Percentiles rank a stretch among this genome's conserved stretches.
These are phyloP conservation scores for Gymnopithys bicolor DNA, from an alignment of 2,797 vertebrate species.

Conservation along the genomic window DNA sequence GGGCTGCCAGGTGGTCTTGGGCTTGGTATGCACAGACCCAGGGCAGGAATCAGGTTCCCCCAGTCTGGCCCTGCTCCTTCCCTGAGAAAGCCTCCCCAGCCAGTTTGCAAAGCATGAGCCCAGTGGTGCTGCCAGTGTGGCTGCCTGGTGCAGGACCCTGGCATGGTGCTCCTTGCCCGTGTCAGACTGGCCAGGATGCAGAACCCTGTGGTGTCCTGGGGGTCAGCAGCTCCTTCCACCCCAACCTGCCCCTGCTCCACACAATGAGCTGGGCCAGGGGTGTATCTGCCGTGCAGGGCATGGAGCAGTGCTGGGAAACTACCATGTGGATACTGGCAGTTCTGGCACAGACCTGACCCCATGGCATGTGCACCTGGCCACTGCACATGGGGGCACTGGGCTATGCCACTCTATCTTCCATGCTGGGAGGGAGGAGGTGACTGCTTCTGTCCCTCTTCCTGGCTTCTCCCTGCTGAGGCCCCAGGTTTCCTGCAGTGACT, in stretches of 20 bases:
- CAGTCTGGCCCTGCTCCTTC: not conserved
- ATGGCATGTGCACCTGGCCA: rapidly evolving
- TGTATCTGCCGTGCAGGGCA: not conserved
- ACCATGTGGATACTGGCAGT: rapidly evolving
- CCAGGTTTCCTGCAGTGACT: not conserved
- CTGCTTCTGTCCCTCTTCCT: not conserved
- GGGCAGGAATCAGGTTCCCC: no score
- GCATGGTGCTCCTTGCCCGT: rapidly evolving
- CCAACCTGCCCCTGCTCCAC: not conserved
- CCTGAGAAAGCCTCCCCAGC: not conserved
- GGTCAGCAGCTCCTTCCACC: not conserved
- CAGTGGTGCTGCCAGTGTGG: rapidly evolving
- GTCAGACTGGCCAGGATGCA: not conserved
- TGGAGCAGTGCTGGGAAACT: rapidly evolving
- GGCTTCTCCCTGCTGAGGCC: not conserved
- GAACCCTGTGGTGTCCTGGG: not conserved
- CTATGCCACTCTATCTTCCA: rapidly evolving
- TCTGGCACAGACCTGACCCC: not conserved
- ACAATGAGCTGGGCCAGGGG: rapidly evolving
- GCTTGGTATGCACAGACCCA: rapidly evolving
- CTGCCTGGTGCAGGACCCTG: not conserved
- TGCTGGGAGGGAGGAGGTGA: not conserved
- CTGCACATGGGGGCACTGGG: not conserved
- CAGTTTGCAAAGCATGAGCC: rapidly evolving
- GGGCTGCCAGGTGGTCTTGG: not conserved